Base-by-base conservation (phyloP, 2,797 vertebrate genomes). In the Falco novaeseelandiae region DNA sequence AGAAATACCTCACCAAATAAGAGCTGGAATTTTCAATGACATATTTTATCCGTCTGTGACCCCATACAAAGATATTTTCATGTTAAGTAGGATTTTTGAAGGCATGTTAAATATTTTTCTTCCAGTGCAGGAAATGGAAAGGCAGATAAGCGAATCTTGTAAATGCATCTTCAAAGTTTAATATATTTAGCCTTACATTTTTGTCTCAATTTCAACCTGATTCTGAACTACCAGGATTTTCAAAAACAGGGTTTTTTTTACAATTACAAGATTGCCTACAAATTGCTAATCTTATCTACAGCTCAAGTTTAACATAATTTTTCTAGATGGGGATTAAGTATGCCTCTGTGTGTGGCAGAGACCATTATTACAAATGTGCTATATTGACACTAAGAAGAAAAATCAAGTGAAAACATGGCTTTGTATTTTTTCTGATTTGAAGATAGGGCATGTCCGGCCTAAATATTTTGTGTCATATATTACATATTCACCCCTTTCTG, bases 341-440 rank as follows among this genome's bases (percentile, higher is more conserved):
- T 87, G 36, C 21, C 62, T 73, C 9, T n/a, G 20, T 84, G 63
- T 63, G 36, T 85, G 62, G 67, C 57, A 32, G 16, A 80, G 22
- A 59, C 91, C 70, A 88, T 83, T 89, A 70, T 73, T 97, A 93
- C 51, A 87, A 86, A 95, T 92, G 77, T 88, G 65, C 46, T 91
- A 80, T 62, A 69, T 57, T 81, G 67, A 89, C 74, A 73, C 48
- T 85, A 80, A 73, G 54, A 40, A 91, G 49, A 93, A 93, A 95
- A 90, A 49, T 85, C 63, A 77, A 74, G 59, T 83, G 71, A 94
- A 94, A 94, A 77, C 14, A 38, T 32, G 71, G 36, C 21, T 71
- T 32, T 48, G 23, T 78, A 55, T 96, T 94, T 96, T 96, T 95
- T 96, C 83, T 95, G 58, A 90, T 94, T 93, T 88, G 57, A 94